Evolutionary conservation across 2,888 invertebrate genomes (phyloP), one percentile per base, ranked within the genome.

Genomic region (Achlya flavicornis): DNA sequence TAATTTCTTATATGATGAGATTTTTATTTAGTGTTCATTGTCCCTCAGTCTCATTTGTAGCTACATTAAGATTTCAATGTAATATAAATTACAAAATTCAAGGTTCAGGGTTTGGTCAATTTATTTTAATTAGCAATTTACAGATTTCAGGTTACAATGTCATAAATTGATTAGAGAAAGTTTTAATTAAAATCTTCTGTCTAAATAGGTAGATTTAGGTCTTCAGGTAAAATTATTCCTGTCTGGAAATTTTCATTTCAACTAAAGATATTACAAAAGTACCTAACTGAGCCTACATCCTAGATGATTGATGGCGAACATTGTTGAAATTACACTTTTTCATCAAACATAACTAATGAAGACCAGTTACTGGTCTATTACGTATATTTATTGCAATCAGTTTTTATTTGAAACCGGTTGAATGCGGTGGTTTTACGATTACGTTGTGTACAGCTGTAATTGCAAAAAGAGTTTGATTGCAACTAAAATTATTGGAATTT

Each of bases 251-350:
- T n/a, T 10, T 1, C 5, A 10, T 53, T 53, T 19, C 6, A 19
- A 53, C 19, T 53, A 19, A 53, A 53, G 53, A 53, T 19, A 53
- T 19, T 53, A 53, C 19, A 53, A 53, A 53, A 53, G 53, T 53
- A n/a, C n/a, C n/a, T n/a, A 53, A 53, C 19, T 53, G 53, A 53
- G 53, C 53, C 48, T 14, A 53, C 19, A 19, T 19, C 10, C 19
- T 53, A 19, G 53, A 19, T 53, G 53, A 53, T 53, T 53, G 53
- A 53, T 53, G 16, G 48, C 16, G 48, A 48, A 48, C 53, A 10
- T 53, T 53, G 19, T 53, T 53, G 19, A 19, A 53, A 53, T 53
- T 19, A 53, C 10, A 19, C 1, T 53, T 53, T 53, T 53, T 53
- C 53, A 53, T 53, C 53, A 53, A 48, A 48, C 6, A 48, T 19